Percentiles rank a stretch among this genome's conserved stretches.
Evolutionary conservation across 1,140 invertebrate genomes (phyloP).

Genomic region (Sycobia sp.): DNA sequence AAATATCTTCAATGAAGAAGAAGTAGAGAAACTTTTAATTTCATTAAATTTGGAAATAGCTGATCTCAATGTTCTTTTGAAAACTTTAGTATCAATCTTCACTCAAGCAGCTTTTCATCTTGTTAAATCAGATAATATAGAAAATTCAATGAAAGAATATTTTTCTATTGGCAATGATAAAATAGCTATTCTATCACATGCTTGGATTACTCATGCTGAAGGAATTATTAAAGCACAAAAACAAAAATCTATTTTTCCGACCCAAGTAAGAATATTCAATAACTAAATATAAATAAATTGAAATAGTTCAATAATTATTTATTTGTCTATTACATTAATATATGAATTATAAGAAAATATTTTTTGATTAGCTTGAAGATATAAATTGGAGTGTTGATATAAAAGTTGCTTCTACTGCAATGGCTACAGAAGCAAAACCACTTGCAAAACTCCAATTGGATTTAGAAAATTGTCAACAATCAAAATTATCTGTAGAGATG

Average conservation of each 20-base stretch:
- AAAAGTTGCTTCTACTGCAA: conserved; percentile 48
- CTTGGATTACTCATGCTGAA: conserved; percentile 50
- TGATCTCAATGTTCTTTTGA: conserved; percentile 44
- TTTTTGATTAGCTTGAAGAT: conserved; percentile 42
- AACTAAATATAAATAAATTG: background rate
- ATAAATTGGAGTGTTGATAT: conserved; percentile 54
- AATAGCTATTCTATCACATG: conserved; percentile 45
- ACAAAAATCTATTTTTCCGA: conserved; percentile 51
- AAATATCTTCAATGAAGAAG: conserved; percentile 49
- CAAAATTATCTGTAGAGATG: conserved; percentile 51
- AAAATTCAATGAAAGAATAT: conserved; percentile 45
- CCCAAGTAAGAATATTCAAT: conserved; percentile 41
- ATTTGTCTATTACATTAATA: background rate
- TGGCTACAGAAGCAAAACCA: conserved; percentile 45
- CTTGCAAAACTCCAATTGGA: conserved; percentile 49
- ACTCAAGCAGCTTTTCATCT: conserved; percentile 48
- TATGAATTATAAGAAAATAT: background rate
- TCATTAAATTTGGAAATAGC: conserved; percentile 49
- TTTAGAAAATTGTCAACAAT: conserved; percentile 38
- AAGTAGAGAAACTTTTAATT: conserved; percentile 52
- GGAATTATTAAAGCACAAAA: conserved; percentile 47
- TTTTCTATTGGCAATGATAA: conserved; percentile 48
- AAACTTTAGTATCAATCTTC: conserved; percentile 47
- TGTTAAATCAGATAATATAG: conserved; percentile 43
- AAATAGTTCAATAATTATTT: background rate